Percentiles rank a stretch among this genome's conserved stretches.
These are phyloP conservation scores for Ciconia nigra DNA, from an alignment of 2,797 vertebrate species.

Conservation along the genomic window DNA sequence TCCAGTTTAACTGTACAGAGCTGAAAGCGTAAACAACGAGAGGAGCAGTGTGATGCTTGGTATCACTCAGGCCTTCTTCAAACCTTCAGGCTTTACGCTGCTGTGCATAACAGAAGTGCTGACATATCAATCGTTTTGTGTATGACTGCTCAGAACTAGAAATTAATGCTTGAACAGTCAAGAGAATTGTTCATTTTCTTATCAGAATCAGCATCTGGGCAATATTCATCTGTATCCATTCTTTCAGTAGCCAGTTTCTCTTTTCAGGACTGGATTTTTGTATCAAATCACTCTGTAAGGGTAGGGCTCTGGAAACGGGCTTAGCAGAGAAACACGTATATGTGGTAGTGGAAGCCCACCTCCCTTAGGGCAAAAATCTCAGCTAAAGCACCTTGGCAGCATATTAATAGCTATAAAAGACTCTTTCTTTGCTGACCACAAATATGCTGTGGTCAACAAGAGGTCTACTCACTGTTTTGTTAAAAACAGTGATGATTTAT, in stretches of 20 bases:
- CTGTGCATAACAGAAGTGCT: background rate
- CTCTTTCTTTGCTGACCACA: slow-evolving; percentile 58
- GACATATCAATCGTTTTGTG: background rate
- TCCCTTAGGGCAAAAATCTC: slow-evolving; percentile 37
- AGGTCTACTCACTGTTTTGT: slow-evolving; percentile 56
- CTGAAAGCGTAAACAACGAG: background rate
- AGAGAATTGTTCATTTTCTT: background rate
- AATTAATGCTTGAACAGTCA: background rate
- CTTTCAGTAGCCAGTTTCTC: background rate
- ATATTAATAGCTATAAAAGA: slow-evolving; percentile 55
- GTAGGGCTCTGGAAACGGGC: background rate
- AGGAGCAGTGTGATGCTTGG: background rate
- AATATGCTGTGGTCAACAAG: slow-evolving; percentile 61
- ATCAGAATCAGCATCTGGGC: background rate
- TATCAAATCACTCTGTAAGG: background rate
- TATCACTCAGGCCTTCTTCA: background rate
- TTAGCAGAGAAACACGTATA: background rate
- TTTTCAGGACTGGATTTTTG: background rate
- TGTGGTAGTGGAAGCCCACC: background rate
- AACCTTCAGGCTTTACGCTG: background rate
- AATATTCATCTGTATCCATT: background rate
- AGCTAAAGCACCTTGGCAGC: slow-evolving; percentile 44
- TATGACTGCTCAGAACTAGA: background rate
- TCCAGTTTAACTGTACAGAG: background rate
- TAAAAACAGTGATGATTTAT: slow-evolving; percentile 61